Evolutionary conservation across 1,140 invertebrate species (phyloP).

Genomic region (Lordiphosa collinella): DNA sequence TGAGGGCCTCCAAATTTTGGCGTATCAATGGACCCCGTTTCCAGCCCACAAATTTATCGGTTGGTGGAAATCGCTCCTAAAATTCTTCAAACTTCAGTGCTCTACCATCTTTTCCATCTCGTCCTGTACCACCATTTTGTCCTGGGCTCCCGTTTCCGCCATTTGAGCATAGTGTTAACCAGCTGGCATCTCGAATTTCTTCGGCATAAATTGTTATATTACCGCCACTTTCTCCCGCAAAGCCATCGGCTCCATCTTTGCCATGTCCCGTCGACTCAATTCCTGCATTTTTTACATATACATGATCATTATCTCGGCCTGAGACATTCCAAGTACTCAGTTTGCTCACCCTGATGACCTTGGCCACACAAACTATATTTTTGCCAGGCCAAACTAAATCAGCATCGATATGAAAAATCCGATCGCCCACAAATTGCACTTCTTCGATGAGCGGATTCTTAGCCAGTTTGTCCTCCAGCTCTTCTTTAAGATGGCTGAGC

Average conservation of each 20-base stretch:
- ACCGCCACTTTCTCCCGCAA: slow-evolving; percentile 3
- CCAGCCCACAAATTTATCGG: not conserved
- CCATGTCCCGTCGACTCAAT: not conserved
- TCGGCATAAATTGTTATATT: slow-evolving; percentile 5
- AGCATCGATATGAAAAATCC: slow-evolving; percentile 3
- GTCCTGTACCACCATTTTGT: not conserved
- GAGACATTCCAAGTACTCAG: not conserved
- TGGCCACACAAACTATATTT: slow-evolving; percentile 1
- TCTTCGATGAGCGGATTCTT: not conserved
- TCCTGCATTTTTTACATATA: not conserved
- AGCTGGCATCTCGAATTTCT: not conserved
- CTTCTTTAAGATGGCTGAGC: not conserved
- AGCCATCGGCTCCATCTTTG: slow-evolving; percentile 3
- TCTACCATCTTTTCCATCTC: not conserved
- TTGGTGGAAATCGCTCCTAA: not conserved
- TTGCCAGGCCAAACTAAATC: slow-evolving; percentile 2
- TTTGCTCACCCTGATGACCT: not conserved
- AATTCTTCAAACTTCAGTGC: not conserved
- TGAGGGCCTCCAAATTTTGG: not conserved
- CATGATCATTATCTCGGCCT: not conserved
- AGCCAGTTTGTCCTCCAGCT: not conserved
- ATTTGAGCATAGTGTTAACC: not conserved
- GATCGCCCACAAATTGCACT: not conserved
- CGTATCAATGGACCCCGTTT: not conserved
- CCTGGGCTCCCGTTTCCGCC: not conserved